phyloP scores from a whole-genome alignment of 2,888 invertebrate species.

The Cheilosia variabilis region DNA sequence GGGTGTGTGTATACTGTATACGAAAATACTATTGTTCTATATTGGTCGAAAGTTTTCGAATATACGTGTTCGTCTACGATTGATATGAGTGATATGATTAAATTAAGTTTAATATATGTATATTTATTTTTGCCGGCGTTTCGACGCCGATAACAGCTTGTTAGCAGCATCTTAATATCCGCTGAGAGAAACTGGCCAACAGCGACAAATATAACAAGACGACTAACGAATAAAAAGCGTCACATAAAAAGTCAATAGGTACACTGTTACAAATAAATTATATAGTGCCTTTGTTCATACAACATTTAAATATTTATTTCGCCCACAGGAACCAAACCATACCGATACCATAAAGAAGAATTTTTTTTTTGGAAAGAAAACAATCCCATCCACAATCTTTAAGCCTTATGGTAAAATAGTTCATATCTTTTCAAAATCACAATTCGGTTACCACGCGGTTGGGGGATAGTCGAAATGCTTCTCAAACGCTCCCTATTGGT shows the following conservation, averaged over 20 bases:
- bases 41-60: neutral
- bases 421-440: neutral
- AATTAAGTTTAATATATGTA: neutral
- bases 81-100: constrained; percentile 16
- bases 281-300: no score
- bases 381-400: neutral
- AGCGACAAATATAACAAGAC: neutral
- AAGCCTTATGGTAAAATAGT: neutral
- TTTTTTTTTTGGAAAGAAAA: neutral
- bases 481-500: no score
- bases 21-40: neutral
- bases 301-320: no score
- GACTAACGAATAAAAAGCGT: neutral
- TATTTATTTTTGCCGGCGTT: neutral
- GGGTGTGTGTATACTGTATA: neutral
- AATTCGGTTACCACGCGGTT: neutral
- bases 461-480: neutral
- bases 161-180: neutral
- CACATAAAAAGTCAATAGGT: no score
- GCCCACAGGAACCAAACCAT: no score
- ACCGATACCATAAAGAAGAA: no score
- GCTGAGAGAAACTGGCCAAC: neutral
- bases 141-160: constrained; percentile 24
- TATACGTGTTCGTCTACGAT: neutral
- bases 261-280: no score